Conservation (phyloP, 2,797 vertebrate species). For the Poecile montanus region DNA sequence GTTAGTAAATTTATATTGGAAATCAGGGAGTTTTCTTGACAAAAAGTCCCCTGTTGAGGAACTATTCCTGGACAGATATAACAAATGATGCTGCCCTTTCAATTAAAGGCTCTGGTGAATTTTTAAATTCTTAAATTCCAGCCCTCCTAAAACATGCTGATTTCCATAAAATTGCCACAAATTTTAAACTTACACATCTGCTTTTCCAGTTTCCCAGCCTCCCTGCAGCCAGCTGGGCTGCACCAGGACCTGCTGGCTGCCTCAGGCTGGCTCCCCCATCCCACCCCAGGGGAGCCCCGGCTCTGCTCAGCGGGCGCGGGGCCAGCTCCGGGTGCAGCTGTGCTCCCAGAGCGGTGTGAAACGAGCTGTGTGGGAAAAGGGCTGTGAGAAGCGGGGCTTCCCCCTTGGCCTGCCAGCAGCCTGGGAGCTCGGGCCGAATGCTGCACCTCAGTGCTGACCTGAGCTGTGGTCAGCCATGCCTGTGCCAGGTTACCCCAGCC, state of each 20-base stretch:
- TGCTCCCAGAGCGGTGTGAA: not conserved
- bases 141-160: not conserved
- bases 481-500: not conserved
- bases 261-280: not conserved
- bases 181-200: not conserved
- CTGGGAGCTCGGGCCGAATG: not conserved
- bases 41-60: not conserved
- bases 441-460: not conserved
- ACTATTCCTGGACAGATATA: not conserved
- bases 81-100: not conserved
- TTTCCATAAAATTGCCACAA: not conserved
- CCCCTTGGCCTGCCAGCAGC: not conserved
- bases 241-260: not conserved
- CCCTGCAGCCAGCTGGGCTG: not conserved
- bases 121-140: not conserved
- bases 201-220: not conserved
- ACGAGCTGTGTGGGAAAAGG: not conserved
- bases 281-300: not conserved
- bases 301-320: rapidly evolving
- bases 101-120: not conserved
- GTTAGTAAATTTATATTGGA: not conserved
- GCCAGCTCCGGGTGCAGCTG: constrained; percentile 8
- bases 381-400: not conserved
- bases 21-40: not conserved
- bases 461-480: not conserved